Percentiles rank a stretch among this genome's conserved stretches.
Conservation (phyloP, 2,888 invertebrate species). For the Laspeyria flexula region DNA sequence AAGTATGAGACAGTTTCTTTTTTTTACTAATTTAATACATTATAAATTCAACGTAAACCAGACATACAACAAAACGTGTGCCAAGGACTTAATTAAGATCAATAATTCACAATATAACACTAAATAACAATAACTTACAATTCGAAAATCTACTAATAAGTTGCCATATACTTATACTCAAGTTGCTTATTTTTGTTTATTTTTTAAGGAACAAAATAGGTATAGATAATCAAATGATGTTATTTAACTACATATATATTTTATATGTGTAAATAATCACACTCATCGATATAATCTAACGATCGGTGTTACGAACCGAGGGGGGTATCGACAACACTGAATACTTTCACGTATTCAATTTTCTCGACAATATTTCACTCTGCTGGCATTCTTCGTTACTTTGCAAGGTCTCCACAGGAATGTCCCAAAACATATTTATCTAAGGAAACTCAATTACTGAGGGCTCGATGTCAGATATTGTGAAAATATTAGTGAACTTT, state of each 20-base stretch:
- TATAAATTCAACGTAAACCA: no score
- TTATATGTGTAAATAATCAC: conserved; percentile 12
- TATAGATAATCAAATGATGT: no score
- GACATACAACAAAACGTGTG: no score
- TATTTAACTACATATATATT: neutral
- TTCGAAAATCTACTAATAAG: no score
- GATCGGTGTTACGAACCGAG: conserved; percentile 22
- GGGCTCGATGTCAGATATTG: conserved; percentile 35
- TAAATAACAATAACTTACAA: no score
- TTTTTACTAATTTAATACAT: no score
- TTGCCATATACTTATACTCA: no score
- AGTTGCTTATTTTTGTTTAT: no score
- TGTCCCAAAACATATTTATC: conserved; percentile 61
- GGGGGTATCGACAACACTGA: conserved; percentile 56
- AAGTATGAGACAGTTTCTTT: no score
- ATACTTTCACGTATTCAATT: conserved; percentile 81
- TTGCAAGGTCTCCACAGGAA: conserved; percentile 56
- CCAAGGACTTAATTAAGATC: no score
- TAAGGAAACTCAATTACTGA: conserved; percentile 56
- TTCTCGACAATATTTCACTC: conserved; percentile 77
- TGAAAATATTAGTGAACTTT: conserved; percentile 20
- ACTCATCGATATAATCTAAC: conserved; percentile 28
- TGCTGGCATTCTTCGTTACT: conserved; percentile 63
- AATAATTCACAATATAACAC: no score
- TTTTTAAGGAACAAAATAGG: no score